Evolutionary conservation across 2,797 vertebrate genomes (phyloP), one percentile per base, ranked within the genome.

Genomic region (Sus cebifrons): DNA sequence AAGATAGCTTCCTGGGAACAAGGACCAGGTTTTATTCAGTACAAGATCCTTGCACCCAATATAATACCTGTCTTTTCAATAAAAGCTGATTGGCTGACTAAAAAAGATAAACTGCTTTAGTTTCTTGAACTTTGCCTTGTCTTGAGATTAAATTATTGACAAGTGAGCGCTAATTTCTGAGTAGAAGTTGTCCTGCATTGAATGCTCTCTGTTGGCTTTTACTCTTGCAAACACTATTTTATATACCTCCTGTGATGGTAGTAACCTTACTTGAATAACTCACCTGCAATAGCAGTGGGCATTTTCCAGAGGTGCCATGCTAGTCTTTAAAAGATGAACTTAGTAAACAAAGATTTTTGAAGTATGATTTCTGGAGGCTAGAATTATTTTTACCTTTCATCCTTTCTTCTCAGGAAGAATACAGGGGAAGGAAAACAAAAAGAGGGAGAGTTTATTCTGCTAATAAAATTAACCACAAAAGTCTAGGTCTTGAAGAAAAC

Each of bases 401-500:
- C 3, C 49, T 82, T 78, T 68, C 17, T 78, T 89, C 32, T 20
- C 32, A 90, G 62, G 83, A 96, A 83, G 71, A 77, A 77, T 62
- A 54, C 18, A 82, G 6, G 54, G 32, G 23, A 89, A 81, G 60
- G 67, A 67, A 86, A 91, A 62, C 13, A 58, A 52, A 74, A 90
- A 62, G 65, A 96, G 9, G 14, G 67, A 95, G 62, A 21, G n/a
- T 89, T 85, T 70, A 2, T 96, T 36, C 40, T 62, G 83, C 4
- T 52, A 74, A 49, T 70, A 81, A 90, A 92, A 86, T 91, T 82
- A 90, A 73, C 18, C n/a, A 89, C 29, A 58, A 78, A 93, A 84
- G 3, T 84, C 60, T 81, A 10, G 56, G 11, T 78, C 44, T 82
- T 65, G 25, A 96, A 86, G 65, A 86, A 79, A 85, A 78, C 6